Percentiles rank a stretch among this genome's conserved stretches.
Evolutionary conservation across 2,888 invertebrate species (phyloP).

Genomic region (Sabatieria punctata): DNA sequence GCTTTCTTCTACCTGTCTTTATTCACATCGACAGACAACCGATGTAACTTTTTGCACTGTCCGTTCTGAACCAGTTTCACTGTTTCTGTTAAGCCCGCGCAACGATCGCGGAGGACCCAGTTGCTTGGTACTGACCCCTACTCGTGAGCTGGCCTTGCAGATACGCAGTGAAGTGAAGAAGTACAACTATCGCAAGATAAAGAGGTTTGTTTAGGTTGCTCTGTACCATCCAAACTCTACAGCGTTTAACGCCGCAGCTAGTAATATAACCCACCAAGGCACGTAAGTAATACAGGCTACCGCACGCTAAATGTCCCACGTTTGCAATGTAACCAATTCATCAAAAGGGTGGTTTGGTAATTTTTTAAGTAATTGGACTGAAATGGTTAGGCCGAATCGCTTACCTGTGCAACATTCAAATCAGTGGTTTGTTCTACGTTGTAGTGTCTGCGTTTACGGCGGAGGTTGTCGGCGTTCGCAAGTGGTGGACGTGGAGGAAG

Average conservation of each 20-base stretch:
- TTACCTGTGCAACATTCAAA: too few relatives aligned
- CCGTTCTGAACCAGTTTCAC: neutral
- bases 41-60: conserved; percentile 13
- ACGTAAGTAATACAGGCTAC: too few relatives aligned
- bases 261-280: too few relatives aligned
- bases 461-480: conserved; percentile 66
- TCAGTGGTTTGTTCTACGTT: too few relatives aligned
- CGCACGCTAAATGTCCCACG: too few relatives aligned
- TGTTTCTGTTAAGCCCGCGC: neutral
- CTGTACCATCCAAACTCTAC: too few relatives aligned
- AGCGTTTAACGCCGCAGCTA: too few relatives aligned
- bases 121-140: conserved; percentile 73
- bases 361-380: too few relatives aligned
- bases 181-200: conserved; percentile 65
- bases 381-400: too few relatives aligned
- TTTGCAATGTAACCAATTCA: too few relatives aligned
- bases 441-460: conserved; percentile 70
- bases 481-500: conserved; percentile 51
- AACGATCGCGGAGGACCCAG: conserved; percentile 48
- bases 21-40: conserved; percentile 76
- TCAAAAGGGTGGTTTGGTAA: too few relatives aligned
- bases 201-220: too few relatives aligned
- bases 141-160: conserved; percentile 76
- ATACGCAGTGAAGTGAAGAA: conserved; percentile 78
- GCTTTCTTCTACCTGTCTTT: conserved; percentile 74